Evolutionary conservation across 2,888 invertebrate genomes (phyloP), one percentile per base, ranked within the genome.

Genomic region (Drosophila barbarae): DNA sequence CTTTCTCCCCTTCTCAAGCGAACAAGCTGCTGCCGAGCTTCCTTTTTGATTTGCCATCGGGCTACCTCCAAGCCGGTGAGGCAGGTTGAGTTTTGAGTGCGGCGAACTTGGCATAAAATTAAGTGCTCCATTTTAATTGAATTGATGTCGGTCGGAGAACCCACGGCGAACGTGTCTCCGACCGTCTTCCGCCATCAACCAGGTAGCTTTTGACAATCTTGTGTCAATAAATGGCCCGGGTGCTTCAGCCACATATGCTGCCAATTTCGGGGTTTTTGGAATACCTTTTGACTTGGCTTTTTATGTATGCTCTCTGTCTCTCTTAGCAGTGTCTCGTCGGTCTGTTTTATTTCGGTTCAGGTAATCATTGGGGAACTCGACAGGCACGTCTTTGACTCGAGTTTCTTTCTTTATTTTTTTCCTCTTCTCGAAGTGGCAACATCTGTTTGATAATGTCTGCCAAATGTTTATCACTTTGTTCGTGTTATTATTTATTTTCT

Each of bases 71-170:
- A 26, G 26, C 26, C 26, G 7, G 26, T n/a, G 70, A n/a, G 72
- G 58, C 35, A 35, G 41, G 68, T 66, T 69, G 79, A 64, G 55
- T 69, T 74, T 77, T 78, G 76, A 63, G 66, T 70, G 64, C 71
- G 67, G 60, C 73, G 76, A 78, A 77, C 76, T 79, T 76, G 78
- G 81, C 80, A 83, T 79, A 71, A 79, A 79, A 83, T 81, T 79
- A 83, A 81, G 84, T 83, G 77, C 71, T 76, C 71, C 73, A 77
- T 73, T 83, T 84, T 79, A 84, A 83, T 82, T 82, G 81, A 82
- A 81, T 79, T 83, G 79, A 76, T 59, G 56, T 58, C 58, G 70
- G 53, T 58, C 23, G 41, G 26, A 10, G 32, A 47, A 52, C 46
- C 46, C 38, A 41, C 34, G 46, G 18, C 46, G 46, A 59, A 61